Evolutionary conservation across 2,797 vertebrate genomes (phyloP).

Genomic region (Ptychadena robeensis): DNA sequence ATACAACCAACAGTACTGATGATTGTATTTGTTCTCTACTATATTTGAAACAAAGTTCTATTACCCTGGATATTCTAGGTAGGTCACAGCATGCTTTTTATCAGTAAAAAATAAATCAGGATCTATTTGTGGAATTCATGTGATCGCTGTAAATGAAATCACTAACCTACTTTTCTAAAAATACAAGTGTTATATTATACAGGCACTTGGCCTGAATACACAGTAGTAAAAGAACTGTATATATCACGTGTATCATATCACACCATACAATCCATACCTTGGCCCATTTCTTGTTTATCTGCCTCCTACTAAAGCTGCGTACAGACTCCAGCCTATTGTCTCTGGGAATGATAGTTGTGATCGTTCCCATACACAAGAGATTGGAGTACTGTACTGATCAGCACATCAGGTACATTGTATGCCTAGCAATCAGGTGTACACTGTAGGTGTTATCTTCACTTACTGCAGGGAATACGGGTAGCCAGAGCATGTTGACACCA

Average conservation of each 20-base stretch:
- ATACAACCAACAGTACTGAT: too few relatives aligned
- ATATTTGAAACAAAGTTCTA: too few relatives aligned
- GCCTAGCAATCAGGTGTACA: too few relatives aligned
- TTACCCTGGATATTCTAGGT: neutral
- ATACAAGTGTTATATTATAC: slow-evolving; percentile 37
- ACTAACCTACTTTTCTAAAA: slow-evolving; percentile 37
- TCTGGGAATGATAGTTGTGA: too few relatives aligned
- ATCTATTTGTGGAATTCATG: neutral
- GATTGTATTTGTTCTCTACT: too few relatives aligned
- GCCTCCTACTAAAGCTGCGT: slow-evolving; percentile 18
- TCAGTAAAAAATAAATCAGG: neutral
- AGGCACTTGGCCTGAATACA: neutral
- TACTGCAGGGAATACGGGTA: too few relatives aligned
- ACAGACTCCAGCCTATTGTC: too few relatives aligned
- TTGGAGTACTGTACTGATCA: too few relatives aligned
- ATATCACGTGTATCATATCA: slow-evolving; percentile 7
- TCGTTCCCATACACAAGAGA: too few relatives aligned
- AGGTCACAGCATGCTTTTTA: neutral
- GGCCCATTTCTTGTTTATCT: slow-evolving; percentile 21
- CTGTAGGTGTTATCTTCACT: too few relatives aligned
- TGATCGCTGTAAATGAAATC: neutral
- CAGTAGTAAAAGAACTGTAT: slow-evolving; percentile 14
- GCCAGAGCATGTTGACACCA: too few relatives aligned
- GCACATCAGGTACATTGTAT: too few relatives aligned
- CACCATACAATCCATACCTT: neutral